These are phyloP conservation scores for Arothron firmamentum DNA, from an alignment of 2,113 vertebrate species.

Conservation along the genomic window DNA sequence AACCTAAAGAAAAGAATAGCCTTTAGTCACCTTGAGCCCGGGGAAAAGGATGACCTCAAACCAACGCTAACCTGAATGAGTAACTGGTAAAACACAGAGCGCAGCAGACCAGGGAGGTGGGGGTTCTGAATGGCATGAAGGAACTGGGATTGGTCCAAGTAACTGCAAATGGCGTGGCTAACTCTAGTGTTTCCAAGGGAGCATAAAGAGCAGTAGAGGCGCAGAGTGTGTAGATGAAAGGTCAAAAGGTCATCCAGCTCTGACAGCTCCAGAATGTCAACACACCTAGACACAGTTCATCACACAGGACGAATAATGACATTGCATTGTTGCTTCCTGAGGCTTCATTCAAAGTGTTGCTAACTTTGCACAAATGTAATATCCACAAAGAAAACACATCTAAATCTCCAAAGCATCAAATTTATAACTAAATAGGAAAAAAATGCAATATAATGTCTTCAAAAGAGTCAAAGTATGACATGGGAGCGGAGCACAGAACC, in stretches of 20 bases:
- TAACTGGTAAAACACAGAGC: constrained; percentile 87
- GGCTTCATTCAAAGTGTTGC: too few relatives aligned
- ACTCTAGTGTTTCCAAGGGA: constrained; percentile 88
- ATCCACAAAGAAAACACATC: too few relatives aligned
- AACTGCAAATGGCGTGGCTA: constrained; percentile 89
- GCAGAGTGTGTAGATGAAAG: constrained; percentile 88
- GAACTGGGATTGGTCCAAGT: constrained; percentile 89
- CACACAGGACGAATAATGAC: not conserved
- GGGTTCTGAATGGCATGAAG: constrained; percentile 87
- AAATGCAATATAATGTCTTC: too few relatives aligned
- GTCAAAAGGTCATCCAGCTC: constrained; percentile 84
- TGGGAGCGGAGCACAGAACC: too few relatives aligned
- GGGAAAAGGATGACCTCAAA: not conserved
- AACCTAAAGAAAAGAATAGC: constrained; percentile 54
- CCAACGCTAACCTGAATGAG: constrained; percentile 75
- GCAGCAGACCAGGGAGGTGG: constrained; percentile 83
- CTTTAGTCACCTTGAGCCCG: not conserved
- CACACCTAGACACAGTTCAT: constrained; percentile 70
- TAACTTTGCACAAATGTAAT: too few relatives aligned
- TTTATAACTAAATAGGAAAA: too few relatives aligned
- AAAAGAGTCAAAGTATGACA: too few relatives aligned
- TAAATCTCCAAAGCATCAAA: too few relatives aligned
- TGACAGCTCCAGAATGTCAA: constrained; percentile 90
- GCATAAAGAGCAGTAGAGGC: constrained; percentile 88
- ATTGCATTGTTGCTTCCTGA: too few relatives aligned